Evolutionary conservation across 2,797 vertebrate species (phyloP).

Genomic region (Erethizon dorsatum): DNA sequence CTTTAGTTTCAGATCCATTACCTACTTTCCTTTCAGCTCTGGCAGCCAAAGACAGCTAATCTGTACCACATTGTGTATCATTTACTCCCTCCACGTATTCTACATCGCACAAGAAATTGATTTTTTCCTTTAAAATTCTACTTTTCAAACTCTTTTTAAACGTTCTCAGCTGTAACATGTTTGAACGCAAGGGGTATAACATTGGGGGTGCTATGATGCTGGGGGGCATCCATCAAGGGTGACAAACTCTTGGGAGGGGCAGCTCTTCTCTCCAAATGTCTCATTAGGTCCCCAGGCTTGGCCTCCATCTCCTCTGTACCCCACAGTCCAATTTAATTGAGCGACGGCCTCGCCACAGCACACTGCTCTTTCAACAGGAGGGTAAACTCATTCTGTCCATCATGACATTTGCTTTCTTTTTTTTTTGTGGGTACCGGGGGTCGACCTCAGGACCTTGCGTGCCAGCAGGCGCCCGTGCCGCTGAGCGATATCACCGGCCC

Average conservation of each 20-base stretch:
- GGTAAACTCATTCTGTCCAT: conserved; percentile 87
- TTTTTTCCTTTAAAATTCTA: conserved; percentile 56
- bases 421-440: no score
- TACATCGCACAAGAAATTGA: background rate
- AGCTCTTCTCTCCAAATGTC: conserved; percentile 72
- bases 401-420: conserved; percentile 70
- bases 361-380: conserved; percentile 85
- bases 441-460: no score
- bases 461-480: no score
- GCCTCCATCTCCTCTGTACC: conserved; percentile 64
- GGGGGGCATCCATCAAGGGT: conserved; percentile 38
- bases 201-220: background rate
- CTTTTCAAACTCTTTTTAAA: conserved; percentile 41
- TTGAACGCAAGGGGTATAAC: background rate
- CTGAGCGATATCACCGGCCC: no score
- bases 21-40: conserved; percentile 7
- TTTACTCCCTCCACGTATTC: background rate
- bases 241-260: conserved; percentile 65
- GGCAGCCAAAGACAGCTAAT: background rate
- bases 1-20: background rate
- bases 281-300: conserved; percentile 84
- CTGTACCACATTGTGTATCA: background rate
- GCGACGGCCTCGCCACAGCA: conserved; percentile 75
- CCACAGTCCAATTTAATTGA: conserved; percentile 87
- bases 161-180: conserved; percentile 34